Evolutionary conservation across 1,140 invertebrate genomes (phyloP).

Genomic region (Venustaconcha ellipsiformis): DNA sequence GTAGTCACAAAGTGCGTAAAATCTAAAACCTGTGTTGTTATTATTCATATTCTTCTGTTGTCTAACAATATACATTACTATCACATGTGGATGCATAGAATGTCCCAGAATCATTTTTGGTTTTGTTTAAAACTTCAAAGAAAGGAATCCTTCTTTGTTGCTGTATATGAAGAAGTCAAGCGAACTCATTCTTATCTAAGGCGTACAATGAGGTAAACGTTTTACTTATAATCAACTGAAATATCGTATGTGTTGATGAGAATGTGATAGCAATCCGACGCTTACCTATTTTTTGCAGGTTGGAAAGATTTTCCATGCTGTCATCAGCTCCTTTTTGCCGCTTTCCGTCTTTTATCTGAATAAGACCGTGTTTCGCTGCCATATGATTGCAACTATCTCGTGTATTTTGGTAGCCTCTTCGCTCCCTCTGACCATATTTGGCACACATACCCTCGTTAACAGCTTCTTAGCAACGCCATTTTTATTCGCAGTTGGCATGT

Average conservation of each 20-base stretch:
- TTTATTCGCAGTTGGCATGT: slow-evolving; percentile 40
- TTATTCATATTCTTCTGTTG: too few species aligned
- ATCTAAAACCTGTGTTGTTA: too few species aligned
- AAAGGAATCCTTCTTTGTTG: not conserved
- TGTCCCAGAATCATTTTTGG: too few species aligned
- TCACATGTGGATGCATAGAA: too few species aligned
- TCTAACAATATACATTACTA: too few species aligned
- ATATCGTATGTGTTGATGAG: not conserved
- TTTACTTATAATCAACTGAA: not conserved
- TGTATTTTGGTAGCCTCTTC: slow-evolving; percentile 47
- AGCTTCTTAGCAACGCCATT: slow-evolving; percentile 57
- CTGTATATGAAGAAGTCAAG: not conserved
- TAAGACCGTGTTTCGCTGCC: slow-evolving; percentile 30
- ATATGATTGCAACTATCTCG: slow-evolving; percentile 41
- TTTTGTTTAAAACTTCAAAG: too few species aligned
- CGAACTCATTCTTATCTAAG: too few species aligned
- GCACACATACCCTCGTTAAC: slow-evolving; percentile 58
- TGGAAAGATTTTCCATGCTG: slow-evolving; percentile 46
- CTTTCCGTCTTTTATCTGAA: slow-evolving; percentile 43
- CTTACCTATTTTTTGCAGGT: slow-evolving; percentile 41
- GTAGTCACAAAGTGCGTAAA: too few species aligned
- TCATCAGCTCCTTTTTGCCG: slow-evolving; percentile 50
- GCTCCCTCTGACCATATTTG: slow-evolving; percentile 50
- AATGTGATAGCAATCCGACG: not conserved
- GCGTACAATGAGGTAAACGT: not conserved